Percentiles rank a stretch among this genome's conserved stretches.
phyloP scores from a whole-genome alignment of 2,888 invertebrate genomes.

The Hoplodrina ambigua region DNA sequence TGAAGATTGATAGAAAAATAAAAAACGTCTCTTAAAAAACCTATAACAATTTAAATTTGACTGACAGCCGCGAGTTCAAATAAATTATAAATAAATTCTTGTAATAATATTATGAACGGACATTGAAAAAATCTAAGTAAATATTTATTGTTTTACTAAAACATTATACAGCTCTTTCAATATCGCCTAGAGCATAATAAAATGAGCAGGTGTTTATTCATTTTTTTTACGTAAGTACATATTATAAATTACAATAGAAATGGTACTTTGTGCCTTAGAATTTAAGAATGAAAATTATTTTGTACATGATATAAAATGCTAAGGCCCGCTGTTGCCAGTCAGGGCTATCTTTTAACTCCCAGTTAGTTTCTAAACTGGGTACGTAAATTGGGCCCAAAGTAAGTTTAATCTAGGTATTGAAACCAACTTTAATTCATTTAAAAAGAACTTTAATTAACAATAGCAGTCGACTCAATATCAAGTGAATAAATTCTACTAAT shows the following conservation, averaged over 20 bases:
- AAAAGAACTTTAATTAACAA: background rate
- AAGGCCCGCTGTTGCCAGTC: no score
- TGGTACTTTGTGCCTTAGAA: background rate
- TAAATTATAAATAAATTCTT: background rate
- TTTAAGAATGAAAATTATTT: background rate
- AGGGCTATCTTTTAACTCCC: background rate
- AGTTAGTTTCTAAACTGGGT: background rate
- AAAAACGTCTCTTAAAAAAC: background rate
- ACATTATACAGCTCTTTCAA: background rate
- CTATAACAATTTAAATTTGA: background rate
- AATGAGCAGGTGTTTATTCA: conserved; percentile 11
- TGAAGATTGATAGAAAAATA: background rate
- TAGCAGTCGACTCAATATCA: background rate
- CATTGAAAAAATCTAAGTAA: background rate
- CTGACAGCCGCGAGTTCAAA: background rate
- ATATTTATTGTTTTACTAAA: conserved; percentile 8
- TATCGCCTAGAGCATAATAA: background rate
- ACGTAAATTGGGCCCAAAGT: no score
- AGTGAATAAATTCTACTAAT: background rate
- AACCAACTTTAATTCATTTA: background rate
- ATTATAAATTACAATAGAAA: background rate
- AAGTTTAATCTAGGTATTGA: background rate
- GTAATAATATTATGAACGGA: background rate
- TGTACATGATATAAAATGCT: background rate
- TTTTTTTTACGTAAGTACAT: background rate